These are phyloP conservation scores for Ageneiosus marmoratus DNA, from an alignment of 2,113 vertebrate genomes.

Conservation along the genomic window DNA sequence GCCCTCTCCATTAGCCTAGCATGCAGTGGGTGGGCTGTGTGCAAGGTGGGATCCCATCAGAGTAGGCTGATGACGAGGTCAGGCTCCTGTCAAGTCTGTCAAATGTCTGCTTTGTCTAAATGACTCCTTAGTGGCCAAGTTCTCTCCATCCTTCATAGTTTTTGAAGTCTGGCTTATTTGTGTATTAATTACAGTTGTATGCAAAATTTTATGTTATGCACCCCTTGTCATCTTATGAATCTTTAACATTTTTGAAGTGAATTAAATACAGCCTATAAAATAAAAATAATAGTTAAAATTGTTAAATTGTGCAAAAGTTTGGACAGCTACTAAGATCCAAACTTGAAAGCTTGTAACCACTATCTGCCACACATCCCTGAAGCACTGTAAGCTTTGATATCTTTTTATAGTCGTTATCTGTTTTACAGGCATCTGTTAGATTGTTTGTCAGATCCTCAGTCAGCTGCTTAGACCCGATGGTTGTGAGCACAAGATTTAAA, in stretches of 20 bases:
- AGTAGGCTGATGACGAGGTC: constrained; percentile 11
- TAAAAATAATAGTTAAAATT: no score
- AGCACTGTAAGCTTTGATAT: no score
- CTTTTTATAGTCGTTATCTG: not conserved
- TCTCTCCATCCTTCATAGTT: not conserved
- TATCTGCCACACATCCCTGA: not conserved
- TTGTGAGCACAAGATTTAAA: not conserved
- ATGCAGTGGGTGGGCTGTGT: constrained; percentile 8
- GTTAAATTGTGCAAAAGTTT: not conserved
- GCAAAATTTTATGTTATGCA: not conserved
- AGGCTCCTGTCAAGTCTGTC: not conserved
- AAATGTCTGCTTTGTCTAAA: constrained; percentile 19
- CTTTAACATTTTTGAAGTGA: not conserved
- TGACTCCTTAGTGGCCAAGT: not conserved
- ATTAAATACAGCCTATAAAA: not conserved
- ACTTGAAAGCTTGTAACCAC: not conserved
- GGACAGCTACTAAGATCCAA: no score
- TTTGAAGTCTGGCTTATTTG: constrained; percentile 17
- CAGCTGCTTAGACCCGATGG: not conserved
- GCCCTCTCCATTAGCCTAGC: constrained; percentile 17
- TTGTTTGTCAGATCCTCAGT: not conserved
- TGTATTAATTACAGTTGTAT: not conserved
- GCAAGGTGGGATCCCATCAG: constrained; percentile 14
- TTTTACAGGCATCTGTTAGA: not conserved
- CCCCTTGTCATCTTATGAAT: not conserved